These are phyloP conservation scores for Apoderus coryli DNA, from an alignment of 2,888 invertebrate genomes.

Conservation along the genomic window DNA sequence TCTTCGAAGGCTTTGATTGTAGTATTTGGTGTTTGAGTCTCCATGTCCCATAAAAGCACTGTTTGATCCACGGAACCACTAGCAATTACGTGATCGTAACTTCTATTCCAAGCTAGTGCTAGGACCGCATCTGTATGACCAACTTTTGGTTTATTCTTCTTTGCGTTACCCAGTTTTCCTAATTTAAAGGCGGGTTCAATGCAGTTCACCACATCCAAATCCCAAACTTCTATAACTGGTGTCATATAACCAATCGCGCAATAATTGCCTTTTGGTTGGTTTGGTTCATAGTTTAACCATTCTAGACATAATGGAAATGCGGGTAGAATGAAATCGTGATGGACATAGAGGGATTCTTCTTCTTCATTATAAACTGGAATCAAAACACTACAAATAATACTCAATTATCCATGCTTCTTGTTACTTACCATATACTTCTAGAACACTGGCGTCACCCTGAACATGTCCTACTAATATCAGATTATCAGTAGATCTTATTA, in stretches of 20 bases:
- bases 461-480: conserved; percentile 76
- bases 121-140: conserved; percentile 88
- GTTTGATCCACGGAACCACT: conserved; percentile 87
- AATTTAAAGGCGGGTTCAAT: conserved; percentile 78
- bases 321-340: conserved; percentile 83
- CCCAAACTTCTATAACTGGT: conserved; percentile 92
- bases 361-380: conserved; percentile 75
- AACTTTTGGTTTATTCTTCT: conserved; percentile 42
- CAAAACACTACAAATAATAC: conserved; percentile 10
- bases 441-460: conserved; percentile 68
- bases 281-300: conserved; percentile 80
- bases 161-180: conserved; percentile 14
- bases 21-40: conserved; percentile 60
- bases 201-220: conserved; percentile 83
- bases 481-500: conserved; percentile 80
- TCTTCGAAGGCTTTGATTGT: conserved; percentile 60
- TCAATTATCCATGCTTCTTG: conserved; percentile 1
- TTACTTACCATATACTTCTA: conserved; percentile 72
- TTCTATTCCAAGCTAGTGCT: conserved; percentile 80
- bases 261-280: conserved; percentile 63
- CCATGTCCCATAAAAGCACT: conserved; percentile 84
- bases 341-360: conserved; percentile 80
- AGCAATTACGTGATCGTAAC: conserved; percentile 69
- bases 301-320: conserved; percentile 86
- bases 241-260: conserved; percentile 90